These are phyloP conservation scores for Venustoraphidia nigricollis DNA, from an alignment of 2,888 invertebrate species.

Conservation along the genomic window DNA sequence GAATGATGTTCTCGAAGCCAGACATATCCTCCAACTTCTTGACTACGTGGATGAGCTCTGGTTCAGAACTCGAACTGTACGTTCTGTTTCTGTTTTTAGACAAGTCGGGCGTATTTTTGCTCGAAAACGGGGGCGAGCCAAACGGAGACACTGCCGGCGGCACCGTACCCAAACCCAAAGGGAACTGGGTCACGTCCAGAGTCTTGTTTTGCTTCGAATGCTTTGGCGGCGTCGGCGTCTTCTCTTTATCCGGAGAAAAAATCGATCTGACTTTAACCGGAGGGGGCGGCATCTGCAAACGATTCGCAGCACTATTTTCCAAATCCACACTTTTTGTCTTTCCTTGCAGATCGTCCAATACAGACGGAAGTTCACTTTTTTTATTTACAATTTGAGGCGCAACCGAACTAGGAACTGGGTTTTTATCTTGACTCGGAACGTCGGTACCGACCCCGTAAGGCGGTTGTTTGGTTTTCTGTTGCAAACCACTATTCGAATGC, in stretches of 20 bases:
- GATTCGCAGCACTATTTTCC: slow-evolving; percentile 4
- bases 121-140: slow-evolving; percentile 11
- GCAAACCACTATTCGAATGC: no score
- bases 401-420: no score
- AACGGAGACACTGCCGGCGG: slow-evolving; percentile 9
- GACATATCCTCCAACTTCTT: slow-evolving; percentile 46
- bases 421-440: no score
- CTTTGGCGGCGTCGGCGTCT: slow-evolving; percentile 28
- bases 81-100: slow-evolving; percentile 22
- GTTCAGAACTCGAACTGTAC: slow-evolving; percentile 36
- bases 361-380: slow-evolving; percentile 12
- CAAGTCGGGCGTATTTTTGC: slow-evolving; percentile 13
- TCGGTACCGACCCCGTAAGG: no score
- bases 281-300: slow-evolving; percentile 15
- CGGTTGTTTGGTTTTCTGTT: no score
- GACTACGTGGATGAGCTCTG: slow-evolving; percentile 43
- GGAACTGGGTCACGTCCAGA: slow-evolving; percentile 22
- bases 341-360: slow-evolving; percentile 6
- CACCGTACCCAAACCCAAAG: slow-evolving; percentile 28
- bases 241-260: slow-evolving; percentile 47
- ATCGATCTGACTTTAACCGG: slow-evolving; percentile 37
- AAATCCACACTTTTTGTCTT: slow-evolving; percentile 16
- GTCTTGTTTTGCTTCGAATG: slow-evolving; percentile 14
- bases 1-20: slow-evolving; percentile 41
- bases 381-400: slow-evolving; percentile 3